Evolutionary conservation across 2,113 vertebrate species (phyloP).

Genomic region (Hiodon alosoides): DNA sequence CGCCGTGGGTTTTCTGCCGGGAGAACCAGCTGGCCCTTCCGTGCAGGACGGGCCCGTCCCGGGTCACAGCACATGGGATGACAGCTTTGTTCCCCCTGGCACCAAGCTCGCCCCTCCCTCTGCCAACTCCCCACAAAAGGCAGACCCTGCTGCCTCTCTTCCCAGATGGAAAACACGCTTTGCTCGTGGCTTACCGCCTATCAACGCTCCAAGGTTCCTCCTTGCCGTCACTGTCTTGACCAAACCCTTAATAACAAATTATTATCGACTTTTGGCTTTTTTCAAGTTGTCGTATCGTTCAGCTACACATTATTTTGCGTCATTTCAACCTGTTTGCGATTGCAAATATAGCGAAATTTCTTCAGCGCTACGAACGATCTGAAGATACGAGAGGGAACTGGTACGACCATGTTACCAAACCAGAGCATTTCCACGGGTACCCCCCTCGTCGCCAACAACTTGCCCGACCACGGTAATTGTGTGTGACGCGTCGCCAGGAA

Average conservation of each 20-base stretch:
- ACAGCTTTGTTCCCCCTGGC: conserved; percentile 11
- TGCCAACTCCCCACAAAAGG: neutral
- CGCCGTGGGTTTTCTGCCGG: conserved; percentile 4
- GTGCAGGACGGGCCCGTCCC: conserved; percentile 4
- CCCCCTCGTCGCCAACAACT: conserved; percentile 8
- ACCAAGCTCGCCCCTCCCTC: neutral
- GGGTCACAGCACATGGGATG: neutral
- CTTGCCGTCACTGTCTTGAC: too few relatives aligned
- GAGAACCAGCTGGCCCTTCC: conserved; percentile 20
- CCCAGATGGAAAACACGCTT: too few relatives aligned
- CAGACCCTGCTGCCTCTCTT: neutral
- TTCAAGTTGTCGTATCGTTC: too few relatives aligned
- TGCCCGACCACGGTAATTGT: conserved; percentile 30
- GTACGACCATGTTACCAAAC: neutral
- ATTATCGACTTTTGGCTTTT: too few relatives aligned
- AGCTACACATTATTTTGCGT: too few relatives aligned
- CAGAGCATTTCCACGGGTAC: neutral
- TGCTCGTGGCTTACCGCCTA: neutral
- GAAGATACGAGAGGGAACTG: too few relatives aligned
- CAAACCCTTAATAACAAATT: too few relatives aligned
- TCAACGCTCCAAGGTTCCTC: neutral
- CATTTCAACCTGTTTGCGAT: too few relatives aligned
- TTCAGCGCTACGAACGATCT: neutral
- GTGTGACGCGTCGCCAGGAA: conserved; percentile 26
- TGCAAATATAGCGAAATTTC: too few relatives aligned